phyloP scores from a whole-genome alignment of 2,113 vertebrate genomes.

The Sander lucioperca region DNA sequence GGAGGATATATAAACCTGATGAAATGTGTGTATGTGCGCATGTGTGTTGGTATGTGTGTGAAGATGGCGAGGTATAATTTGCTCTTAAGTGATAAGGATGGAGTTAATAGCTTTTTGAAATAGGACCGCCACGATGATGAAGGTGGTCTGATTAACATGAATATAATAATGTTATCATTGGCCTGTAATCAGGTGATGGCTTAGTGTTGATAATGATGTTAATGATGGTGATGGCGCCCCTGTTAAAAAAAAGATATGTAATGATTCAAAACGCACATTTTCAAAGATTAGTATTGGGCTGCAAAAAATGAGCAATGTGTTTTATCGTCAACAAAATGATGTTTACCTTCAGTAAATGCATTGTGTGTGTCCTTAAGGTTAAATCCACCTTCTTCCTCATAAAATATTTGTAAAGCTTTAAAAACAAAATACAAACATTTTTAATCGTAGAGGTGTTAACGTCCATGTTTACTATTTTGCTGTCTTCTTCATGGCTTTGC shows the following conservation, averaged over 20 bases:
- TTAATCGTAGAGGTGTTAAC: neutral
- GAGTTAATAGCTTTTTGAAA: slow-evolving; percentile 73
- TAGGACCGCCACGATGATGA: slow-evolving; percentile 37
- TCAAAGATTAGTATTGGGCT: neutral
- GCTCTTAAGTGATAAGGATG: slow-evolving; percentile 73
- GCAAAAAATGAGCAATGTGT: neutral
- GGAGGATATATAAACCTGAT: slow-evolving; percentile 45
- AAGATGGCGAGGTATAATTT: slow-evolving; percentile 67
- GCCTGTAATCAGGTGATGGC: slow-evolving; percentile 53
- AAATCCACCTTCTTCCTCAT: neutral
- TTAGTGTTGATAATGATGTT: slow-evolving; percentile 48
- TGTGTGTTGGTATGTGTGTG: slow-evolving; percentile 1
- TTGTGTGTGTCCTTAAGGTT: neutral
- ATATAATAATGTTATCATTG: slow-evolving; percentile 62
- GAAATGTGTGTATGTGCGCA: slow-evolving; percentile 36
- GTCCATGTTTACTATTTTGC: neutral
- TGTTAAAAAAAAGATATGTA: slow-evolving; percentile 12
- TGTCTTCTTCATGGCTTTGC: neutral
- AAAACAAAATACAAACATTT: no score
- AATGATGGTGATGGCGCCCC: slow-evolving; percentile 46
- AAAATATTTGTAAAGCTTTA: neutral
- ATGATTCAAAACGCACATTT: slow-evolving; percentile 9
- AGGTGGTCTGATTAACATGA: slow-evolving; percentile 64
- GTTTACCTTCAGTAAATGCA: neutral
- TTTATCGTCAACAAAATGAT: neutral